Evolutionary conservation across 1,140 invertebrate species (phyloP).

Genomic region (Cyrtorhinus lividipennis): DNA sequence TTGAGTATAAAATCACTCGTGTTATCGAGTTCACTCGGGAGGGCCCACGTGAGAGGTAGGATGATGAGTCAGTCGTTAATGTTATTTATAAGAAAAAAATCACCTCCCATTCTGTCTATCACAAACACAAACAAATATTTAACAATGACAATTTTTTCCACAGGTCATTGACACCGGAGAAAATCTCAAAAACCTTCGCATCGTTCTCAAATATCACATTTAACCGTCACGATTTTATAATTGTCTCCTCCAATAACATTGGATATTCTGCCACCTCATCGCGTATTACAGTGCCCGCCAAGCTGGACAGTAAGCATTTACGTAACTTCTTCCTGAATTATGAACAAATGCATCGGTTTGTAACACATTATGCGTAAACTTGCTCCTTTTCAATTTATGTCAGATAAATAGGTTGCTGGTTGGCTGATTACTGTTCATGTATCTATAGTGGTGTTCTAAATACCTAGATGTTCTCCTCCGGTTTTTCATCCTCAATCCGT

Average conservation of each 20-base stretch:
- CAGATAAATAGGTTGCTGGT: no score
- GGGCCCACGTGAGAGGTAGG: slow-evolving; percentile 25
- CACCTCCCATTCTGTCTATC: no score
- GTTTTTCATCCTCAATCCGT: slow-evolving; percentile 11
- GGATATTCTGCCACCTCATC: slow-evolving; percentile 40
- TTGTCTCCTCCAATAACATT: slow-evolving; percentile 38
- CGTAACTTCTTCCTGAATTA: not conserved
- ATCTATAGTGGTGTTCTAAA: not conserved
- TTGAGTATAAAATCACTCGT: slow-evolving; percentile 31
- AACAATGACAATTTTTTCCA: no score
- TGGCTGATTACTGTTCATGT: not conserved
- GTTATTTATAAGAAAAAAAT: no score
- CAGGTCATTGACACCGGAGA: no score
- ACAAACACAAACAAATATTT: no score
- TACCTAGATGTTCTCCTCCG: no score
- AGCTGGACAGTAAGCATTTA: slow-evolving; percentile 35
- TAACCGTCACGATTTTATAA: slow-evolving; percentile 35
- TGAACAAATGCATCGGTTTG: no score
- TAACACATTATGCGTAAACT: no score
- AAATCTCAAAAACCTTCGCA: slow-evolving; percentile 37
- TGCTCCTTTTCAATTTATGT: no score
- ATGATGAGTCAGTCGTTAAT: no score
- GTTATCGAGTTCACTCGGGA: slow-evolving; percentile 33
- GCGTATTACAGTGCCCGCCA: slow-evolving; percentile 41
- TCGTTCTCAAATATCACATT: slow-evolving; percentile 36